phyloP scores from a whole-genome alignment of 2,888 invertebrate species.

The Aphidius colemani region DNA sequence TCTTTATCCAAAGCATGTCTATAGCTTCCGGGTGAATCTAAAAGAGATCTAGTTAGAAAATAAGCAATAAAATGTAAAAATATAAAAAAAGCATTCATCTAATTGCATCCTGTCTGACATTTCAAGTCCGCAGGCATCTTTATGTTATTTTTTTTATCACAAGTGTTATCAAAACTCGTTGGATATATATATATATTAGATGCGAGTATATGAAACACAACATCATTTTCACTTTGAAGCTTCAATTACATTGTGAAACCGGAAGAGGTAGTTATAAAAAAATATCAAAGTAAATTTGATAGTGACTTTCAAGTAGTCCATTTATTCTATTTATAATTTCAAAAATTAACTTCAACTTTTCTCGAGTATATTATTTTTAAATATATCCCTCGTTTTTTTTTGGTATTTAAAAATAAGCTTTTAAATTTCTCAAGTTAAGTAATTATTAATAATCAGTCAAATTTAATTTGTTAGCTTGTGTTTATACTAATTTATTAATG shows the following conservation, averaged over 20 bases:
- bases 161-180: not conserved
- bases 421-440: no score
- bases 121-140: constrained; percentile 29
- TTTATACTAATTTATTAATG: constrained; percentile 46
- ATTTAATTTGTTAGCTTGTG: no score
- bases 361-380: no score
- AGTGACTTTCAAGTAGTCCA: not conserved
- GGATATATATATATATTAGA: not conserved
- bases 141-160: not conserved
- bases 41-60: not conserved
- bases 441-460: no score
- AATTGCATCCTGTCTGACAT: constrained; percentile 50
- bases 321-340: no score
- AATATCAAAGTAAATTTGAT: constrained; percentile 1
- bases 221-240: not conserved
- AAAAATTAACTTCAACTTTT: no score
- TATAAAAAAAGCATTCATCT: constrained; percentile 23
- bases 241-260: constrained; percentile 1
- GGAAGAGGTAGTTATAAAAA: not conserved
- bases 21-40: no score
- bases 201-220: no score
- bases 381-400: no score
- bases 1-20: not conserved
- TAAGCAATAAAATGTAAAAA: not conserved
- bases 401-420: no score